Base-by-base conservation (phyloP, 1,140 invertebrate species). In the Drosophila grimshawi region DNA sequence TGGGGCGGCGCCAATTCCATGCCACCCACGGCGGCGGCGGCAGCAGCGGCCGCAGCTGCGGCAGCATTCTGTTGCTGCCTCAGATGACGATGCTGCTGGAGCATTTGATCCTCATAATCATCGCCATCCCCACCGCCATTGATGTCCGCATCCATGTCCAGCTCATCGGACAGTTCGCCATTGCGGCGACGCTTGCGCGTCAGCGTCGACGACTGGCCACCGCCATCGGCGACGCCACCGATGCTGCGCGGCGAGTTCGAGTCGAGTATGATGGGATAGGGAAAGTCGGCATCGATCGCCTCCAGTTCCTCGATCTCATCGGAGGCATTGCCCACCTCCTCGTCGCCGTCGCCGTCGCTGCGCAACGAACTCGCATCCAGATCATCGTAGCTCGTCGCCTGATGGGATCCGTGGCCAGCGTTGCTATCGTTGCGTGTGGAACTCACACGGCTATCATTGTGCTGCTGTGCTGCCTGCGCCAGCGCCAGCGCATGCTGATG, bases 261-360 rank as follows among this genome's bases (percentile, higher is more conserved):
- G 46, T 91, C 91, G 4, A 92, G 71, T 32, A 92, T 92, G 5
- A 92, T 68, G 6, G 91, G 91, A 85, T 92, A 92, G 2, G 91
- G 91, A 19, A 92, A 92, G 39, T 92, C 91, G 0, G 90, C 91
- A 66, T 92, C 91, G n/a, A 92, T 92, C 10, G 88, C 91, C 48
- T 92, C 91, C 46, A 92, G 60, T 46, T 92, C 91, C 61, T 92
- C 91, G 3, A 92, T 85, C 39, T 86, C 90, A 51, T 92, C 88
- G 7, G 90, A 91, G 3, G 65, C 86, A 46, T 89, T 76, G 56
- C 46, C 76, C 11, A 11, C 71, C 37, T 91, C 89, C 27, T 86
- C 81, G 6, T 86, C 81, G 5, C 66, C 81, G 43, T 86, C 81
- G 11, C 81, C 81, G 7, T 67, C 82, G 48, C 89, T 91, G 35